Conservation (phyloP, 2,797 vertebrate genomes). For the Mormyrops boulengeri region DNA sequence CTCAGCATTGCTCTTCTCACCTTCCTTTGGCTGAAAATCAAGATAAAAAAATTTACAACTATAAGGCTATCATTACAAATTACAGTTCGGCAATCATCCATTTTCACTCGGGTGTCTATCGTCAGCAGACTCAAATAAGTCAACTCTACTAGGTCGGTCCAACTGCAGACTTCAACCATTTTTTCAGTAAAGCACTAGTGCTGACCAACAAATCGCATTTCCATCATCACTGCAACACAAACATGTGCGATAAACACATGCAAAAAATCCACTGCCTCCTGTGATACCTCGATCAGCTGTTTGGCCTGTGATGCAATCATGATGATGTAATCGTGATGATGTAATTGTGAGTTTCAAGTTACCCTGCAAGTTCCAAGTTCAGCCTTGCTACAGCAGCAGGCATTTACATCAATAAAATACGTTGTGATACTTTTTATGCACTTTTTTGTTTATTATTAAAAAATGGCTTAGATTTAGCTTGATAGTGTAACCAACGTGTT, state of each 20-base stretch:
- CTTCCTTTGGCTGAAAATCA: conserved; percentile 62
- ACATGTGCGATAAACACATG: neutral
- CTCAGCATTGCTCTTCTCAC: conserved; percentile 58
- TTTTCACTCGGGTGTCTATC: neutral
- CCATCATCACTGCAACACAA: neutral
- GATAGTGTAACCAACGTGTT: neutral
- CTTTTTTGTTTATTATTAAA: neutral
- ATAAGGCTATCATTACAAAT: neutral
- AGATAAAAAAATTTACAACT: neutral
- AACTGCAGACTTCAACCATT: neutral
- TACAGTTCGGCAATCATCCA: neutral
- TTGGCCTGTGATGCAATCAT: neutral
- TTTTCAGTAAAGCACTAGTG: neutral
- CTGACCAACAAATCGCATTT: neutral
- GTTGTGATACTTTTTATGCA: neutral
- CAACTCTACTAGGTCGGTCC: neutral
- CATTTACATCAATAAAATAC: neutral
- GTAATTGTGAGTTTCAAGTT: neutral
- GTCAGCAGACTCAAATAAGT: neutral
- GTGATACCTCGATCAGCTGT: neutral
- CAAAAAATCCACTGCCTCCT: neutral
- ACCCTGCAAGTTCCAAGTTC: neutral
- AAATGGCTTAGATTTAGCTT: neutral
- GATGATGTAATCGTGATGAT: neutral
- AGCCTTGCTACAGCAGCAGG: neutral